Evolutionary conservation across 2,797 vertebrate genomes (phyloP).

Genomic region (Buceros bicornis): DNA sequence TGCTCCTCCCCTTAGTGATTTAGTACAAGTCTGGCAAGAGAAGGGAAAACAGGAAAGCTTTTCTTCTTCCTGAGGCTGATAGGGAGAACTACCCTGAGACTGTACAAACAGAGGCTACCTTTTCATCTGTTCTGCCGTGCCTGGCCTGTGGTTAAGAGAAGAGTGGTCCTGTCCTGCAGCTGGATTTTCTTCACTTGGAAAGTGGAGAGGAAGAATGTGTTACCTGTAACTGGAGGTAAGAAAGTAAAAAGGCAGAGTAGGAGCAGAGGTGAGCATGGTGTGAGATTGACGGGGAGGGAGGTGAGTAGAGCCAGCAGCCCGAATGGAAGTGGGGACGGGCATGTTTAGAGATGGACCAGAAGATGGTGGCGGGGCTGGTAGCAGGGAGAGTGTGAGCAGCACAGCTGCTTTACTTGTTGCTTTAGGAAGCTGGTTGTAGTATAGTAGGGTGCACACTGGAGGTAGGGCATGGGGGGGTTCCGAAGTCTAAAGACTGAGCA

Average conservation of each 20-base stretch:
- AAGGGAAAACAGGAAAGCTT: not conserved
- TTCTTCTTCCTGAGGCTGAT: not conserved
- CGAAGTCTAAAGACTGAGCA: not conserved
- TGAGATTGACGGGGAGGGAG: not conserved
- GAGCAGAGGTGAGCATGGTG: not conserved
- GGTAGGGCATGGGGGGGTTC: not conserved
- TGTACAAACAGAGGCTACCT: not conserved
- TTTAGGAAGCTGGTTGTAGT: not conserved
- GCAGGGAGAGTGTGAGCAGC: not conserved
- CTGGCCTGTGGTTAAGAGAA: not conserved
- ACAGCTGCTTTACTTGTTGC: not conserved
- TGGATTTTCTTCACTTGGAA: not conserved
- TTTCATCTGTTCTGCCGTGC: not conserved
- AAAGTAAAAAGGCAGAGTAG: not conserved
- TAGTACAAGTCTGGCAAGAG: not conserved
- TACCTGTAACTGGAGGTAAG: conserved; percentile 23
- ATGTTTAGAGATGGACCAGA: not conserved
- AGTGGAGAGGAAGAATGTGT: not conserved
- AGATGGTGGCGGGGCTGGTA: not conserved
- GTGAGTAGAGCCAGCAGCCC: not conserved
- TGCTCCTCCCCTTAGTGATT: conserved; percentile 41
- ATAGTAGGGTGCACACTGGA: accelerated
- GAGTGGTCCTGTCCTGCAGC: not conserved
- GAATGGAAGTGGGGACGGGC: not conserved
- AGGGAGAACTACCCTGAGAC: not conserved